Percentiles rank a stretch among this genome's conserved stretches.
These are phyloP conservation scores for Gambusia holbrooki DNA, from an alignment of 2,113 vertebrate species.

Conservation along the genomic window DNA sequence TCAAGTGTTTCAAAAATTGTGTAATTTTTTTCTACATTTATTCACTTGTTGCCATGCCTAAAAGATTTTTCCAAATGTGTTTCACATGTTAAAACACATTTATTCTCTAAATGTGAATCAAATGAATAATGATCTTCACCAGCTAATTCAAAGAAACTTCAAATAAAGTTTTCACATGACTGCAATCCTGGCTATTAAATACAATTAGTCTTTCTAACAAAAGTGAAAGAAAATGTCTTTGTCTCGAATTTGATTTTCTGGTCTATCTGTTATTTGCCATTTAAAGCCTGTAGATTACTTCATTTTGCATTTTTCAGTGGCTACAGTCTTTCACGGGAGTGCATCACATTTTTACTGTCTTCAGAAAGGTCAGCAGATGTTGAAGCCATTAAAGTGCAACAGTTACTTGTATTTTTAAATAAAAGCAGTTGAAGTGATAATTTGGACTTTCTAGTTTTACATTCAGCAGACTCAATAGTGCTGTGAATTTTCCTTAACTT, in stretches of 20 bases:
- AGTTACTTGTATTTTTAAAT: background rate
- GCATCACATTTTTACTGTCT: background rate
- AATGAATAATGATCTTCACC: too few relatives aligned
- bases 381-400: background rate
- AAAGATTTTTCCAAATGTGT: background rate
- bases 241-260: background rate
- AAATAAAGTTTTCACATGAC: background rate
- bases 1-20: too few relatives aligned
- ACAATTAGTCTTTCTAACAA: constrained; percentile 2
- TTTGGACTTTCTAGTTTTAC: constrained; percentile 35
- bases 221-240: background rate
- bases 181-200: background rate
- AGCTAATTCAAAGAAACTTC: too few relatives aligned
- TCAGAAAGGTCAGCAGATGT: background rate
- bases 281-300: background rate
- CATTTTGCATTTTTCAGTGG: background rate
- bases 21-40: too few relatives aligned
- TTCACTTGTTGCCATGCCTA: background rate
- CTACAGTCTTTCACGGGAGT: background rate
- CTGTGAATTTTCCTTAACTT: constrained; percentile 46
- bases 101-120: too few relatives aligned
- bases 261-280: background rate
- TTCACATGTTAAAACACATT: too few relatives aligned
- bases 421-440: constrained; percentile 22
- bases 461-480: constrained; percentile 37